These are phyloP conservation scores for Agapornis roseicollis DNA, from an alignment of 2,113 vertebrate species.

Conservation along the genomic window DNA sequence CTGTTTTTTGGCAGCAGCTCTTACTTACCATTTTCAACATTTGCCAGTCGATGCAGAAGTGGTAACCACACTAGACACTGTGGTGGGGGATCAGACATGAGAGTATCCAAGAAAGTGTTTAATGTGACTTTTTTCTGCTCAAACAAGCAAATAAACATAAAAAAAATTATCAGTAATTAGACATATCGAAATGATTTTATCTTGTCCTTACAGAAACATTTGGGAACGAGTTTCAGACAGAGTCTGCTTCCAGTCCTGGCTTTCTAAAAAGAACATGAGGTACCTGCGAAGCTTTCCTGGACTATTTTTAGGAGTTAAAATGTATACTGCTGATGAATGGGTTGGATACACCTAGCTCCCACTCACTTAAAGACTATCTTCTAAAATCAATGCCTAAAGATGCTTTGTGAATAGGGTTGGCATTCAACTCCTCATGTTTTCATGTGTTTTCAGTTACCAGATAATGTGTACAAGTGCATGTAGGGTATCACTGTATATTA, in stretches of 20 bases:
- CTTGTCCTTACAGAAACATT: neutral
- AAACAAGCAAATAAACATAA: conserved; percentile 52
- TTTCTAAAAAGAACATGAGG: neutral
- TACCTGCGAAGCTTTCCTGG: neutral
- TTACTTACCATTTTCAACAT: conserved; percentile 96
- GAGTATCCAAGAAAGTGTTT: conserved; percentile 94
- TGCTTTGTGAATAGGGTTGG: neutral
- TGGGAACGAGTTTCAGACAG: neutral
- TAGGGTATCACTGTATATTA: neutral
- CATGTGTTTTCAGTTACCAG: neutral
- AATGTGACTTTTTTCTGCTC: conserved; percentile 95
- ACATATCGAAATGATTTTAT: neutral
- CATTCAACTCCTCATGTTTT: neutral
- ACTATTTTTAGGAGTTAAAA: neutral
- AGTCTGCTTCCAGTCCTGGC: neutral
- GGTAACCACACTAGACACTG: conserved; percentile 98
- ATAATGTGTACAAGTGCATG: neutral
- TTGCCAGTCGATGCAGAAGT: conserved; percentile 95
- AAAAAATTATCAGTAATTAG: neutral
- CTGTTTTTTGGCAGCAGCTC: neutral
- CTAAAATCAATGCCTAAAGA: neutral
- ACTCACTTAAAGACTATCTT: neutral
- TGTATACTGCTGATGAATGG: neutral
- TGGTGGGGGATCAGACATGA: conserved; percentile 97
- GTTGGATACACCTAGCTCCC: neutral